phyloP scores from a whole-genome alignment of 2,888 invertebrate species.

The Tipula vernalis region DNA sequence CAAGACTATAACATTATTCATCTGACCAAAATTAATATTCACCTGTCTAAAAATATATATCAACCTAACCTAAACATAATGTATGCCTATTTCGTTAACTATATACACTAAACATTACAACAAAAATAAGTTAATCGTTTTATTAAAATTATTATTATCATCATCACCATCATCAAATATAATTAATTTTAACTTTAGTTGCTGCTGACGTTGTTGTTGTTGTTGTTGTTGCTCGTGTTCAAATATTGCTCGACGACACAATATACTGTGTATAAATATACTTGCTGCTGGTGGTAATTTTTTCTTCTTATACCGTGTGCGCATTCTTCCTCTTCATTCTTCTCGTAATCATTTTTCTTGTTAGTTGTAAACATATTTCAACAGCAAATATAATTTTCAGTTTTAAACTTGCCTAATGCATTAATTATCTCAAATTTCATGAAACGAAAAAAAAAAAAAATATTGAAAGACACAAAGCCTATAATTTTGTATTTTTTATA shows the following conservation, averaged over 20 bases:
- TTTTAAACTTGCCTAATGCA: neutral
- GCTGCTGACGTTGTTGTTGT: neutral
- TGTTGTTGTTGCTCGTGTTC: neutral
- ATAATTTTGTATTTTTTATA: neutral
- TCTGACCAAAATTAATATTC: neutral
- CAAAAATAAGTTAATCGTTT: neutral
- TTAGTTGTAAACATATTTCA: neutral
- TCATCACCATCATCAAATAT: neutral
- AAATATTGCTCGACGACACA: neutral
- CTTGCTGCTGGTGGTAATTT: neutral
- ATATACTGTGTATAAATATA: neutral
- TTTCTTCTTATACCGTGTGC: neutral
- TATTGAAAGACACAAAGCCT: neutral
- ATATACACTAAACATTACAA: neutral
- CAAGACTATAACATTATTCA: neutral
- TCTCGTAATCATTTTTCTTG: neutral
- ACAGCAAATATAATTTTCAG: neutral
- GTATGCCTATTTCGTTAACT: neutral
- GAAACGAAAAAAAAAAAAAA: neutral
- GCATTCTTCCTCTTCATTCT: neutral
- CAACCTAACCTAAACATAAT: neutral
- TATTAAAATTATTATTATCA: conserved; percentile 4
- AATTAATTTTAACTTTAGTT: neutral
- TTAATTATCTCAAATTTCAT: conserved; percentile 4
- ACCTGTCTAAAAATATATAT: neutral